Evolutionary conservation across 2,113 vertebrate genomes (phyloP).

Genomic region (Otis tarda): DNA sequence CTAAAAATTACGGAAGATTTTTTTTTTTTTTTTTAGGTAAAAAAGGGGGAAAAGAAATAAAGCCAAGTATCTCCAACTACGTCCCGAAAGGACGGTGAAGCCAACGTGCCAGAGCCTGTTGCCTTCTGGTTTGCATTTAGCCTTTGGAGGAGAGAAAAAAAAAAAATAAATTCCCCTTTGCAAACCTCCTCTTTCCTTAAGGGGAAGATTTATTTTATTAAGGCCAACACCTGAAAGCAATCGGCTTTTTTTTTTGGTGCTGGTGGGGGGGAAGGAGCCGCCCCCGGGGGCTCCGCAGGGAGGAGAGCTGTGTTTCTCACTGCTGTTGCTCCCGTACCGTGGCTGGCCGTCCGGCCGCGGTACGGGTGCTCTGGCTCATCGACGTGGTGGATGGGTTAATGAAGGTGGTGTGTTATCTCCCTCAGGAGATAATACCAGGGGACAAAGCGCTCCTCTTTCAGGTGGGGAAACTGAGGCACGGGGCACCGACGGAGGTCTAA

Average conservation of each 20-base stretch:
- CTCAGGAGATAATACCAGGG: too few species aligned
- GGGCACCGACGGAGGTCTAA: accelerated
- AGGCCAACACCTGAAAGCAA: constrained; percentile 70
- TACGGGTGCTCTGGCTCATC: background rate
- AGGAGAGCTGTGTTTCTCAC: background rate
- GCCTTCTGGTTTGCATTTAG: constrained; percentile 65
- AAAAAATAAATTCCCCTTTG: background rate
- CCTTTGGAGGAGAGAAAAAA: background rate
- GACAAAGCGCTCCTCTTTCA: accelerated
- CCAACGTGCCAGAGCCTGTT: background rate
- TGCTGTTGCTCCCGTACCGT: background rate
- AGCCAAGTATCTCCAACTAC: background rate
- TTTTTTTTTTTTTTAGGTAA: background rate
- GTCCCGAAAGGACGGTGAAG: background rate
- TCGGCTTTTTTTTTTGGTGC: background rate
- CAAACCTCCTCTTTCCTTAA: constrained; percentile 22
- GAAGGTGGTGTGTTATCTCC: background rate
- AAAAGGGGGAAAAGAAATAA: background rate
- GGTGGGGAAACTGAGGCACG: background rate
- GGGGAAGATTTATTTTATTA: constrained; percentile 59
- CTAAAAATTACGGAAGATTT: background rate
- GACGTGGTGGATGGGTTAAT: accelerated
- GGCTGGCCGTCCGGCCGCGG: background rate
- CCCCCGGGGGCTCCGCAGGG: background rate
- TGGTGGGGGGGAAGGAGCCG: background rate